Conservation (phyloP, 2,888 invertebrate species). For the Camponotus fellah region DNA sequence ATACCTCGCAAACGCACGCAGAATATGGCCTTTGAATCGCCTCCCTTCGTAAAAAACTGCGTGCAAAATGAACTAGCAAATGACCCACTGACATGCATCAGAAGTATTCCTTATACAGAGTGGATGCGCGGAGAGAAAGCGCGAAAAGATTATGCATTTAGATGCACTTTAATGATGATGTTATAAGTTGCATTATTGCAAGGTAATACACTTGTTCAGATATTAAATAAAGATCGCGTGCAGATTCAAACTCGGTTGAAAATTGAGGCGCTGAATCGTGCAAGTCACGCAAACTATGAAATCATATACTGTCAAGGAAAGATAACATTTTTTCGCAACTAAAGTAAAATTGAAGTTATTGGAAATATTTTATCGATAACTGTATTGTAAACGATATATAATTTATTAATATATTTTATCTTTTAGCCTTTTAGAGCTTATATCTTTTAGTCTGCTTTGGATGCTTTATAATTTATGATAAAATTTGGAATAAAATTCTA, state of each 20-base stretch:
- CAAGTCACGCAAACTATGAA: slow-evolving; percentile 4
- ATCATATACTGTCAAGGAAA: neutral
- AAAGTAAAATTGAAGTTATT: neutral
- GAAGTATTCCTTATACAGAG: slow-evolving; percentile 41
- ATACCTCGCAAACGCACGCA: slow-evolving; percentile 17
- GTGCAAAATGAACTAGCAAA: slow-evolving; percentile 10
- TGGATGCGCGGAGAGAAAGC: neutral
- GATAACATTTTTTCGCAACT: neutral
- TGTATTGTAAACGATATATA: neutral
- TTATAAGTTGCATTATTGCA: neutral
- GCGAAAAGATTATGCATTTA: neutral
- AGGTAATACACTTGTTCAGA: neutral
- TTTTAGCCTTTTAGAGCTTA: neutral
- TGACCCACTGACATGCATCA: slow-evolving; percentile 71
- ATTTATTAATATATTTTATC: neutral
- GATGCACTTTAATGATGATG: neutral
- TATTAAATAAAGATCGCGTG: neutral
- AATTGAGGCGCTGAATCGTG: slow-evolving; percentile 1
- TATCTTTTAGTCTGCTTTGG: neutral
- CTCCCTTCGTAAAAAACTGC: slow-evolving; percentile 27
- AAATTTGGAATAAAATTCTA: neutral
- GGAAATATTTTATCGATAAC: neutral
- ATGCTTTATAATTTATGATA: neutral
- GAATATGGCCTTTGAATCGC: slow-evolving; percentile 21
- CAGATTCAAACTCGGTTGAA: neutral